Percentiles rank a stretch among this genome's conserved stretches.
Conservation (phyloP, 2,888 invertebrate species). For the Tachystola acroxantha region DNA sequence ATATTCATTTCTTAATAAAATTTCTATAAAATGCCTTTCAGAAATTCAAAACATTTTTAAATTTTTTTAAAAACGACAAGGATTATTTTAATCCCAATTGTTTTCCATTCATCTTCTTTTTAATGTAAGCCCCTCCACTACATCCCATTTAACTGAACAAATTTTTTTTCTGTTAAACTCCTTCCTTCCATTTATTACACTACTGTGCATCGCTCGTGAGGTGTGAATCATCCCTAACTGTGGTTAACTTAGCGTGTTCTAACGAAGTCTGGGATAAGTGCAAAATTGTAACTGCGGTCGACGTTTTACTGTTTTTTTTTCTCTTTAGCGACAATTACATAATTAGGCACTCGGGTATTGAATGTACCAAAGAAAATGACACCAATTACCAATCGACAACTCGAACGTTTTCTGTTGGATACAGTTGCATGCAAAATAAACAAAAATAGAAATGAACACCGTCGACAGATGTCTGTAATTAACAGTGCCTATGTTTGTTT, state of each 20-base stretch:
- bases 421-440: slow-evolving; percentile 7
- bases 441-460: slow-evolving; percentile 13
- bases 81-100: too few species aligned
- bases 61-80: too few species aligned
- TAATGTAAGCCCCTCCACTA: too few species aligned
- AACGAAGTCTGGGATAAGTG: slow-evolving; percentile 20
- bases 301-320: slow-evolving; percentile 15
- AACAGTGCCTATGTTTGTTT: background rate
- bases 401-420: slow-evolving; percentile 9
- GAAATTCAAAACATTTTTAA: too few species aligned
- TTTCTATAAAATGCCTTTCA: too few species aligned
- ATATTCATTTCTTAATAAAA: too few species aligned
- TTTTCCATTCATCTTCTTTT: too few species aligned
- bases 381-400: slow-evolving; percentile 27
- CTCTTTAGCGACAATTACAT: slow-evolving; percentile 27
- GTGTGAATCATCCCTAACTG: background rate
- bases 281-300: slow-evolving; percentile 28
- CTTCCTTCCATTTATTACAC: too few species aligned
- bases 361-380: slow-evolving; percentile 26
- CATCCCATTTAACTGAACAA: too few species aligned
- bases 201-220: too few species aligned
- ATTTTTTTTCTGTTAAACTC: too few species aligned
- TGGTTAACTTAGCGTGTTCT: slow-evolving; percentile 9
- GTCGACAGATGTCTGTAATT: slow-evolving; percentile 21
- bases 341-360: slow-evolving; percentile 25